Conservation (phyloP, 2,888 invertebrate genomes). For the Catocala sponsa region DNA sequence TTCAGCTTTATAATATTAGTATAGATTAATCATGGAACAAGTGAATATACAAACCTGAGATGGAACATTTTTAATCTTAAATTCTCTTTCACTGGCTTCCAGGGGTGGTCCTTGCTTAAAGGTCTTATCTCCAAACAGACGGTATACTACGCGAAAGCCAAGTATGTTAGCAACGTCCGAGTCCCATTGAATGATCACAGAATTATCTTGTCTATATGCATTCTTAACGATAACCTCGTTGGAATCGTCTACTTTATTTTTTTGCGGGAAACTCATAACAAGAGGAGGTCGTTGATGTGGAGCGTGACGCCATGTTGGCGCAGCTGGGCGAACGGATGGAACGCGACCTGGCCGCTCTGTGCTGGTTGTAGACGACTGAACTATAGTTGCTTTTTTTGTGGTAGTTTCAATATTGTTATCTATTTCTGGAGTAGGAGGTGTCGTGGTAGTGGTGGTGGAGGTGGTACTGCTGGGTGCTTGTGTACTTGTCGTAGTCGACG, state of each 20-base stretch:
- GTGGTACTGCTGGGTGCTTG: constrained; percentile 56
- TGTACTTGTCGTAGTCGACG: constrained; percentile 54
- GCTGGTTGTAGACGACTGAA: constrained; percentile 50
- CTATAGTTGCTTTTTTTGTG: constrained; percentile 56
- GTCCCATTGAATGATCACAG: constrained; percentile 97
- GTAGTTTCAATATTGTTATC: constrained; percentile 61
- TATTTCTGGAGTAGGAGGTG: constrained; percentile 52
- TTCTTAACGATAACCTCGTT: constrained; percentile 95
- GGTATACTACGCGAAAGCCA: constrained; percentile 96
- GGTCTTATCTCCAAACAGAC: constrained; percentile 95
- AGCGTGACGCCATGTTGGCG: constrained; percentile 82
- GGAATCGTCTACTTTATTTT: constrained; percentile 89
- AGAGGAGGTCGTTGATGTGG: constrained; percentile 91
- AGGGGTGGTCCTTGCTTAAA: constrained; percentile 97
- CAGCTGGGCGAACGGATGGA: constrained; percentile 74
- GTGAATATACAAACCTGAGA: constrained; percentile 89
- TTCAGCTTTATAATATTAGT: too few relatives aligned
- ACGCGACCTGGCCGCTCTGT: constrained; percentile 69
- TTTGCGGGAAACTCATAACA: constrained; percentile 91
- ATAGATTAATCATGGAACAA: too few relatives aligned
- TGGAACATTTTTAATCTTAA: constrained; percentile 97
- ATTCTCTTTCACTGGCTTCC: constrained; percentile 96
- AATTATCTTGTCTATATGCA: constrained; percentile 94
- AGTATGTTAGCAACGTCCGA: constrained; percentile 95
- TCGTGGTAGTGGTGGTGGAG: constrained; percentile 62